Percentiles rank a stretch among this genome's conserved stretches.
These are phyloP conservation scores for Agrenia bidenticulata DNA, from an alignment of 2,888 invertebrate genomes.

Conservation along the genomic window DNA sequence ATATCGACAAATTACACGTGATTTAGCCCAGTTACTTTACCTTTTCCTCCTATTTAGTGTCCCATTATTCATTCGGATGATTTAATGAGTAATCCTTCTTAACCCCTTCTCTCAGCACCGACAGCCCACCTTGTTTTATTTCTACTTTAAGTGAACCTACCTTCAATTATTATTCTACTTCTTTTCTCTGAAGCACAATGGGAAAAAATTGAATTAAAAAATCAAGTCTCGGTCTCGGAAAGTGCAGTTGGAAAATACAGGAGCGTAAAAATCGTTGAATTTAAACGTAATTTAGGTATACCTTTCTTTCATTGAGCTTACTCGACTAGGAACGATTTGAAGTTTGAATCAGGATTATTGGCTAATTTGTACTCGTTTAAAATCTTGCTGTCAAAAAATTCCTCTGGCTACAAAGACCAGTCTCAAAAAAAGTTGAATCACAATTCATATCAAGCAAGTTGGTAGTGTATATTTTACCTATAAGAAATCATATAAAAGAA, in stretches of 20 bases:
- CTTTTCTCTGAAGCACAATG: no score
- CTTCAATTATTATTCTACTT: no score
- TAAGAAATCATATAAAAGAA: not conserved
- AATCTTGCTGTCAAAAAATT: constrained; percentile 1
- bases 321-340: not conserved
- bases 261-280: no score
- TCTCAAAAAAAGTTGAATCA: not conserved
- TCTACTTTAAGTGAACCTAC: constrained; percentile 13
- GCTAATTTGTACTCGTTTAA: constrained; percentile 8
- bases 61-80: constrained; percentile 36
- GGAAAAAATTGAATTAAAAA: no score
- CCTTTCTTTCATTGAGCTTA: no score
- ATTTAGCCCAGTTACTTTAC: constrained; percentile 9
- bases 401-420: constrained; percentile 9
- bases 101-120: constrained; percentile 23
- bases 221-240: no score
- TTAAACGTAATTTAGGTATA: no score
- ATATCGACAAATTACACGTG: constrained; percentile 30
- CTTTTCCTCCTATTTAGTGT: constrained; percentile 28
- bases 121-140: constrained; percentile 35
- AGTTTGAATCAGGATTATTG: not conserved
- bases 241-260: no score
- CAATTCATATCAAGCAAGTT: no score
- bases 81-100: constrained; percentile 34
- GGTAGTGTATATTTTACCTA: no score